Evolutionary conservation across 2,113 vertebrate species (phyloP), one percentile per base, ranked within the genome.

Genomic region (Carassius carassius): DNA sequence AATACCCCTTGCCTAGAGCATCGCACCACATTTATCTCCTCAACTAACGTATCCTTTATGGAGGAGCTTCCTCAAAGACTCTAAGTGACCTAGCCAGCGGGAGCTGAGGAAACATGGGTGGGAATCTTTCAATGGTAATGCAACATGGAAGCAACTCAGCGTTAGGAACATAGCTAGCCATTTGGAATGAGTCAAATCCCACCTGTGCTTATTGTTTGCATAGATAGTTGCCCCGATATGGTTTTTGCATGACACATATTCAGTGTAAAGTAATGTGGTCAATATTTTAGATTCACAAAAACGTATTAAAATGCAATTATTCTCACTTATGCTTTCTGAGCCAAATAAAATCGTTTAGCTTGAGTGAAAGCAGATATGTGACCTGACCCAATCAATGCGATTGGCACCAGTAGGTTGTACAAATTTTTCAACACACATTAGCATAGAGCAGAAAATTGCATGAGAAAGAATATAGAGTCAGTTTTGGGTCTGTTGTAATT

Each of bases 21-120:
- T 84, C 76, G 49, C 92, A 90, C 90, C 92, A 87, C 94, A 85
- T 94, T 94, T 93, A 93, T 95, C 94, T 93, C 94, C 94, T 92
- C 89, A 93, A 94, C 92, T 90, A 81, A 86, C 70, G 25, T 62
- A 72, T 80, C 76, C 77, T 88, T 83, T 88, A 84, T 90, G 91
- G 90, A 78, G 88, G 89, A 70, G 85, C 82, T 80, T 80, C 79
- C 84, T 84, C 85, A 86, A 88, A 90, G 84, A 88, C 78, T 65
- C 76, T n/a, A 49, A 67, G 63, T 85, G 90, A 88, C 78, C 84
- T 84, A 84, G 58, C 82, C 41, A 65, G 25, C 14, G 73, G 74
- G 29, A 51, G 63, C 56, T 5, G 7, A 54, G 80, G 67, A 88
- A 87, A 89, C 82, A 37, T 23, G 70, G 90, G 69, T 13, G 58